phyloP scores from a whole-genome alignment of 1,140 invertebrate species.

The Bombus turneri region DNA sequence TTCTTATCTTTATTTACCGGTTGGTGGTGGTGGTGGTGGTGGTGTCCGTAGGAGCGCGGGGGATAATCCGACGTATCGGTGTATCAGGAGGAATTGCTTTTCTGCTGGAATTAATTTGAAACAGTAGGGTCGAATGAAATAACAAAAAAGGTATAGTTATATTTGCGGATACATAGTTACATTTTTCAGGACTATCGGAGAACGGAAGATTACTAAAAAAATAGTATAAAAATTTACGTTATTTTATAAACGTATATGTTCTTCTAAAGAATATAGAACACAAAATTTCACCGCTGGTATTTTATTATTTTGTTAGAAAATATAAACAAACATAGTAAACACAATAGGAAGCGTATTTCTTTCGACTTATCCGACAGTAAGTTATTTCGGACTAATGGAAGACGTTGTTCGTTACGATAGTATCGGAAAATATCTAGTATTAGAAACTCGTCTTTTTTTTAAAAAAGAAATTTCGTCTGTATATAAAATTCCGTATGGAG shows the following conservation, averaged over 20 bases:
- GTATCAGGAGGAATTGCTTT: neutral
- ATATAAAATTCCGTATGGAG: neutral
- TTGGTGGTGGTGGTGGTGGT: neutral
- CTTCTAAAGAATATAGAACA: neutral
- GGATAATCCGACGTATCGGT: neutral
- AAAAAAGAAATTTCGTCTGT: neutral
- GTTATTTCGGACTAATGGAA: constrained; percentile 48
- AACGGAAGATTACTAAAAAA: neutral
- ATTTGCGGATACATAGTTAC: no score
- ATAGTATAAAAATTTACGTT: neutral
- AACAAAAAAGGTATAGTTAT: no score
- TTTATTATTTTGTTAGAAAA: constrained; percentile 57
- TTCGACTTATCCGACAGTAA: neutral
- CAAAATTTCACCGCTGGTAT: no score
- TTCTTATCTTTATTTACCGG: neutral
- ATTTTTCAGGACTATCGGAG: neutral
- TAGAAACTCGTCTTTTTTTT: no score
- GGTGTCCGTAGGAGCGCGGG: neutral
- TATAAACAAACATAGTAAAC: constrained; percentile 20
- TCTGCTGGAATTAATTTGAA: neutral
- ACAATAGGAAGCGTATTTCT: neutral
- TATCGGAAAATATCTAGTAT: neutral
- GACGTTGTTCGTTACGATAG: constrained; percentile 32
- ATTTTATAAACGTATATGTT: neutral
- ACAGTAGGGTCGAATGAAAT: neutral